phyloP scores from a whole-genome alignment of 1,140 invertebrate genomes.

The Rhynchophorus ferrugineus region DNA sequence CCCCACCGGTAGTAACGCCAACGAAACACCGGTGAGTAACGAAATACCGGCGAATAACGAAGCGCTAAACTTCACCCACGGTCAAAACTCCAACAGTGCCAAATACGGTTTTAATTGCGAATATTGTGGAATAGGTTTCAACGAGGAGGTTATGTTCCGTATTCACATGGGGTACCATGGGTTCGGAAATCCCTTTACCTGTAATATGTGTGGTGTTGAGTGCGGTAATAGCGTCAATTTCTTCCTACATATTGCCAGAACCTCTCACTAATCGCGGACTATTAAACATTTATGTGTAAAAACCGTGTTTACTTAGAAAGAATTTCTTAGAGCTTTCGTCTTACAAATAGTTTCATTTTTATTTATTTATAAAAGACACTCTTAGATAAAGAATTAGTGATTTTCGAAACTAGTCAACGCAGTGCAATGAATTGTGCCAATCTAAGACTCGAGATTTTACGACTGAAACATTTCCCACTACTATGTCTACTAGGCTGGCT shows the following conservation, averaged over 20 bases:
- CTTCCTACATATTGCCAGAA: slow-evolving; percentile 83
- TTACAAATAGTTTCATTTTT: too few relatives aligned
- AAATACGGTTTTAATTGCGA: slow-evolving; percentile 58
- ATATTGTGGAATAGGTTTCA: slow-evolving; percentile 85
- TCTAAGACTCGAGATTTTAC: too few relatives aligned
- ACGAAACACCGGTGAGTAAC: background rate
- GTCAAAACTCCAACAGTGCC: slow-evolving; percentile 18
- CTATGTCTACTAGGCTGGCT: too few relatives aligned
- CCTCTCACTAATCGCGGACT: slow-evolving; percentile 70
- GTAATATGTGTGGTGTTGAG: slow-evolving; percentile 86
- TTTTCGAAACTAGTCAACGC: too few relatives aligned
- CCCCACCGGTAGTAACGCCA: background rate
- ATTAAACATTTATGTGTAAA: too few relatives aligned
- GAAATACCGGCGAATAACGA: background rate
- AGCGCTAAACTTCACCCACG: background rate
- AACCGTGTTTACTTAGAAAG: too few relatives aligned
- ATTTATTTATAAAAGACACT: too few relatives aligned
- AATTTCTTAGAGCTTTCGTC: too few relatives aligned
- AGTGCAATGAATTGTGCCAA: too few relatives aligned
- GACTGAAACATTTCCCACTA: too few relatives aligned
- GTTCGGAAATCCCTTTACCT: slow-evolving; percentile 82
- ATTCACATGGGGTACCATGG: slow-evolving; percentile 96
- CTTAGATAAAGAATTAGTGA: too few relatives aligned
- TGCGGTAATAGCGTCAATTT: slow-evolving; percentile 79
- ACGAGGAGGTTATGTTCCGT: slow-evolving; percentile 84